Percentiles rank a stretch among this genome's conserved stretches.
Conservation (phyloP, 2,888 invertebrate species). For the Chrysolina americana region DNA sequence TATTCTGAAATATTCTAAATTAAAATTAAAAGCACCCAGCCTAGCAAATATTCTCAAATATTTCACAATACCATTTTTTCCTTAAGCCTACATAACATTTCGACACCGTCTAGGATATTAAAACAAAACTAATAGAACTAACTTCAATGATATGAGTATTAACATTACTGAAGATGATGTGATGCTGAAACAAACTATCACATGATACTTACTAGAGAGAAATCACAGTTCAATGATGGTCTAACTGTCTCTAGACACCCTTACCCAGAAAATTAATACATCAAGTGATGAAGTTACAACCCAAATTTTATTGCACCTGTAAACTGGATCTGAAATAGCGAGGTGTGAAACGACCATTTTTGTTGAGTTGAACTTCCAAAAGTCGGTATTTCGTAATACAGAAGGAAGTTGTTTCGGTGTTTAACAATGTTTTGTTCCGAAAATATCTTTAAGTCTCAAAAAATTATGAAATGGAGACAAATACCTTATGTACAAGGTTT, state of each 20-base stretch:
- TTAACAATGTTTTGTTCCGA: not conserved
- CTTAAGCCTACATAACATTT: constrained; percentile 14
- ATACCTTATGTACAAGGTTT: too few species aligned
- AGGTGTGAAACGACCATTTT: not conserved
- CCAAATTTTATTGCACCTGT: too few species aligned
- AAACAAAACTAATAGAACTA: not conserved
- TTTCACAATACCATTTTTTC: constrained; percentile 4
- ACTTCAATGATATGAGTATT: constrained; percentile 40
- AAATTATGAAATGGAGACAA: too few species aligned
- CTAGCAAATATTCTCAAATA: not conserved
- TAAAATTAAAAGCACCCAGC: not conserved
- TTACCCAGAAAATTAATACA: constrained; percentile 12
- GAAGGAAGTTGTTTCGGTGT: not conserved
- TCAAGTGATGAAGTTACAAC: not conserved
- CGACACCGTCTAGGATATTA: constrained; percentile 2
- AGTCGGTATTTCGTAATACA: not conserved
- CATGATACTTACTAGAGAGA: constrained; percentile 17
- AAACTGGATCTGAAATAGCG: too few species aligned
- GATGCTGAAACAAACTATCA: constrained; percentile 41
- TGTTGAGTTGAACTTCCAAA: not conserved
- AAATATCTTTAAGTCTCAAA: not conserved
- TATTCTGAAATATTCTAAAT: too few species aligned
- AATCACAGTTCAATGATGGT: constrained; percentile 12
- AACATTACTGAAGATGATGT: constrained; percentile 41
- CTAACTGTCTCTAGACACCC: constrained; percentile 5